Evolutionary conservation across 2,797 vertebrate genomes (phyloP).

Genomic region (Sebastes cheni): DNA sequence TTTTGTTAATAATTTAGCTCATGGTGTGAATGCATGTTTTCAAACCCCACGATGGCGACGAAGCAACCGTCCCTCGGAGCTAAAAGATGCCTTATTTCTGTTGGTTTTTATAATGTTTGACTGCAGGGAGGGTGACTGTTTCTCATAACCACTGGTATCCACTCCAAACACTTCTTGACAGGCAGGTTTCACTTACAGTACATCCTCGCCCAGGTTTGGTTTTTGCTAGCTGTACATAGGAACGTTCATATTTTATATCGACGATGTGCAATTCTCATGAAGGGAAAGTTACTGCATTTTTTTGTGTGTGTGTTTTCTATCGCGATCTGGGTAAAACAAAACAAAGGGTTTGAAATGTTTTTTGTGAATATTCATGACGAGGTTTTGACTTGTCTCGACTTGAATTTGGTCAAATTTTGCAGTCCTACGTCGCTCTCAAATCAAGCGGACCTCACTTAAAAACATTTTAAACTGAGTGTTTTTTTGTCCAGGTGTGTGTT

Average conservation of each 20-base stretch:
- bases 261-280: constrained; percentile 58
- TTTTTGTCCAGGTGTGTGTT: constrained; percentile 39
- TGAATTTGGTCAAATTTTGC: neutral
- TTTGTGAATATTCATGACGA: neutral
- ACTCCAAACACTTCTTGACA: neutral
- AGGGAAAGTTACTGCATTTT: constrained; percentile 39
- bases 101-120: neutral
- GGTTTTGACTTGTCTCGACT: neutral
- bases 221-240: constrained; percentile 34
- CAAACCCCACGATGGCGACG: neutral
- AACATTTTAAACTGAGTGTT: constrained; percentile 29
- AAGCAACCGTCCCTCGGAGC: neutral
- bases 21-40: neutral
- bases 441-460: neutral
- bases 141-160: neutral
- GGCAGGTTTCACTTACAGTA: neutral
- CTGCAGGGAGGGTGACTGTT: neutral
- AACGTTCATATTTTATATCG: constrained; percentile 46
- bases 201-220: constrained; percentile 12
- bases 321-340: neutral
- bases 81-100: constrained; percentile 23
- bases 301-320: constrained; percentile 10
- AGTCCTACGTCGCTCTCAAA: neutral
- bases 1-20: neutral
- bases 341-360: constrained; percentile 38